Evolutionary conservation across 2,113 vertebrate genomes (phyloP), one percentile per base, ranked within the genome.

Genomic region (Phylloscopus trochilus): DNA sequence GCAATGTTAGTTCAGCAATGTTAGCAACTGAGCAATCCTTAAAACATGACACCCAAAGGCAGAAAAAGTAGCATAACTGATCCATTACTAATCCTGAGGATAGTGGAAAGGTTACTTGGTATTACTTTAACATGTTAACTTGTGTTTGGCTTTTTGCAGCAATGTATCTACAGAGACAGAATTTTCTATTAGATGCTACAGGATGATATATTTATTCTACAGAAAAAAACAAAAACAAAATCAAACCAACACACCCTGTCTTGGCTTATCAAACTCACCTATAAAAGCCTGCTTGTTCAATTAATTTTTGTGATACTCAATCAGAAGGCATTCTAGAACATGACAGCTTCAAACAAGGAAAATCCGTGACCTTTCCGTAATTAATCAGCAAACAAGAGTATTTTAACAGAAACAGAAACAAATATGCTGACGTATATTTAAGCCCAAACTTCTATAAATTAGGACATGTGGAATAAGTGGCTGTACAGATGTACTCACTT

Each of bases 401-500:
- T 87, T 94, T 66, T 37, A 77, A 66, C 5, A 55, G 53, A 63
- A 79, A 83, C 6, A 73, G 31, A 58, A 55, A 73, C 47, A 91
- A 96, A 84, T 58, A 75, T 4, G 10, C 10, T 59, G 28, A 80
- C 9, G 9, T n/a, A 2, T 37, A 66, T 66, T 68, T 53, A 89
- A 93, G 28, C 2, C 24, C 18, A 53, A 26, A 41, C 46, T 60
- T 80, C 58, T 81, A 20, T 46, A 66, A 56, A 37, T 58, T 43
- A 62, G 51, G 46, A 39, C 22, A 64, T 16, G 16, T 0, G 66
- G 33, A 89, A 19, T 28, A 87, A 78, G 43, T 43, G 33, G 51
- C 56, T 75, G 15, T 43, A 83, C 35, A 87, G 7, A 89, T 18
- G 21, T 56, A 94, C 98, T 98, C 93, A 99, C 99, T 98, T 99